These are phyloP conservation scores for Oscheius sp. DNA, from an alignment of 1,140 invertebrate genomes.

Conservation along the genomic window DNA sequence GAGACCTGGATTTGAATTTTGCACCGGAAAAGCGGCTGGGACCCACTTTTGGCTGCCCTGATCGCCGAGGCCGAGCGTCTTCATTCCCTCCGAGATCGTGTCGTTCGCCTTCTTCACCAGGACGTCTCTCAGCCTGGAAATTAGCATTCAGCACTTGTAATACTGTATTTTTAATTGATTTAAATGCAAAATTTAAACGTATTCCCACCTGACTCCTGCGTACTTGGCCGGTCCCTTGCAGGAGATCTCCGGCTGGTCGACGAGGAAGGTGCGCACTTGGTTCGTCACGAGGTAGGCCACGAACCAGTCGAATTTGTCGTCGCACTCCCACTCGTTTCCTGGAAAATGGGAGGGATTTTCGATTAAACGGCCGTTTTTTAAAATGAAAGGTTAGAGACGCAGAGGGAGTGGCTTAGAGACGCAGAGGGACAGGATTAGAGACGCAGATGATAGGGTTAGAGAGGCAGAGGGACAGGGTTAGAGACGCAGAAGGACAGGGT, in stretches of 20 bases:
- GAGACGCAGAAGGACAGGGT: too few species aligned
- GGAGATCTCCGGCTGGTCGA: conserved; percentile 48
- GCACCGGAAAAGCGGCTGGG: background rate
- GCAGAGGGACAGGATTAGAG: too few species aligned
- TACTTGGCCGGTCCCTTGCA: conserved; percentile 47
- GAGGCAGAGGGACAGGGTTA: too few species aligned
- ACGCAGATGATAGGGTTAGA: too few species aligned
- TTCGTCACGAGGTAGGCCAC: conserved; percentile 53
- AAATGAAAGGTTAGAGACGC: too few species aligned
- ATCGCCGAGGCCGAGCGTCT: conserved; percentile 1
- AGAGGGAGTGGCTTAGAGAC: too few species aligned
- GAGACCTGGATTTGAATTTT: background rate
- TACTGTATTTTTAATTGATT: too few species aligned
- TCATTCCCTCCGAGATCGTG: conserved; percentile 37
- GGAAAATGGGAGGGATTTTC: too few species aligned
- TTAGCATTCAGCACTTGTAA: too few species aligned
- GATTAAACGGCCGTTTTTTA: too few species aligned
- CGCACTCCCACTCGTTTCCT: conserved; percentile 55
- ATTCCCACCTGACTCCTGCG: conserved; percentile 36
- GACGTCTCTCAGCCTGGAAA: conserved; percentile 53
- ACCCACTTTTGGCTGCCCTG: background rate
- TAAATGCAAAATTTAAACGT: too few species aligned
- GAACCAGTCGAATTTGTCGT: conserved; percentile 57
- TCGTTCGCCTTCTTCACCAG: conserved; percentile 59
- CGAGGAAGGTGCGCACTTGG: conserved; percentile 54